phyloP scores from a whole-genome alignment of 1,140 invertebrate species.

The Drosophila neocordata region DNA sequence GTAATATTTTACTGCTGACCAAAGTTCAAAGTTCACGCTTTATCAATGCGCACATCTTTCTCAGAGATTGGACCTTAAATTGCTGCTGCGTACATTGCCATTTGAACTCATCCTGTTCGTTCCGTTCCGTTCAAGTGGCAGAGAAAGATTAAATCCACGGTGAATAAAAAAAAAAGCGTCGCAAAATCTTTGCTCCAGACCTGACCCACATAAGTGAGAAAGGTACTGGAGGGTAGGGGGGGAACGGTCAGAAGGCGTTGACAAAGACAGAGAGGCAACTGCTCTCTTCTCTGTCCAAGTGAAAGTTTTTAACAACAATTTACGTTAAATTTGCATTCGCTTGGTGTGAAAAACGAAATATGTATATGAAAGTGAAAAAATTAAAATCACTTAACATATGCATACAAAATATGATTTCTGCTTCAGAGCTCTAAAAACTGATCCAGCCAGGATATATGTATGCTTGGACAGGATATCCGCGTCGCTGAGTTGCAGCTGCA shows the following conservation, averaged over 20 bases:
- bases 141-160: slow-evolving; percentile 34
- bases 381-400: slow-evolving; percentile 47
- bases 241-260: too few species aligned
- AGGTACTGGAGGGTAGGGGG: slow-evolving; percentile 2
- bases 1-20: slow-evolving; percentile 63
- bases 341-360: slow-evolving; percentile 65
- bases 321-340: slow-evolving; percentile 72
- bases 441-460: slow-evolving; percentile 28
- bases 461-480: slow-evolving; percentile 61
- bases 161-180: slow-evolving; percentile 11
- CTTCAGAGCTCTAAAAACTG: too few species aligned
- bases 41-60: slow-evolving; percentile 62
- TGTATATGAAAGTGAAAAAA: slow-evolving; percentile 57
- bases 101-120: slow-evolving; percentile 52
- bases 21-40: slow-evolving; percentile 71
- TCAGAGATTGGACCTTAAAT: slow-evolving; percentile 42
- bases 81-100: slow-evolving; percentile 64
- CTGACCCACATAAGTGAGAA: slow-evolving; percentile 45
- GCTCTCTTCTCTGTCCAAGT: slow-evolving; percentile 37
- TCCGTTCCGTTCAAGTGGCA: slow-evolving; percentile 26
- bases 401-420: too few species aligned
- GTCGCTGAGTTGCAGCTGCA: slow-evolving; percentile 55
- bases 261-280: slow-evolving; percentile 6
- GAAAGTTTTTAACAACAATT: slow-evolving; percentile 75
- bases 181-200: slow-evolving; percentile 33